A percentile compares a stretch with the other conserved stretches of the same genome.
phyloP scores from a whole-genome alignment of 2,113 vertebrate genomes.

The Pyxicephalus adspersus region DNA sequence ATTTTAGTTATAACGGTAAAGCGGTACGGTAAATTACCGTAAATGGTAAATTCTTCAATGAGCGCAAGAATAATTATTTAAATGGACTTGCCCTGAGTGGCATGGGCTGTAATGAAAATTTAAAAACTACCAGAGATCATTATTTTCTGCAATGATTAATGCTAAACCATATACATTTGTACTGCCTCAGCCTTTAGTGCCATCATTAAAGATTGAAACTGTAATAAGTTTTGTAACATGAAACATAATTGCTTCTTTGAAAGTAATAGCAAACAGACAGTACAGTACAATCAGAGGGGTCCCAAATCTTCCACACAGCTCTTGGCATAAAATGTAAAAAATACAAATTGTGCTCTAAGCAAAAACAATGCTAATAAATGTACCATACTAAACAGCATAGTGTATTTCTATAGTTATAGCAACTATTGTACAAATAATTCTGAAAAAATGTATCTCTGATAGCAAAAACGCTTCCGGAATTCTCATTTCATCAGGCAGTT shows the following conservation, averaged over 20 bases:
- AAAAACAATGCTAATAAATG: background rate
- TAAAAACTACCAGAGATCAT: no score
- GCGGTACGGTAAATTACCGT: no score
- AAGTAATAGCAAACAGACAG: conserved; percentile 39
- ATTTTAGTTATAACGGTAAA: no score
- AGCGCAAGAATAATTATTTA: no score
- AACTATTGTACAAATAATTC: background rate
- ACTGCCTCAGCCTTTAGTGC: no score
- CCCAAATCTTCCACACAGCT: background rate
- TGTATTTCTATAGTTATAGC: background rate
- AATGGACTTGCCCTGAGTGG: no score
- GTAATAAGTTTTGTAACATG: background rate
- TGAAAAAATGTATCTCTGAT: background rate
- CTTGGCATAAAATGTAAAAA: conserved; percentile 29
- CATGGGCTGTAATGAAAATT: no score
- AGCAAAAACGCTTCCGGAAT: background rate
- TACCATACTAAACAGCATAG: background rate
- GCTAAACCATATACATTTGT: no score
- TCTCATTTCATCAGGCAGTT: background rate
- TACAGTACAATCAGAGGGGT: background rate
- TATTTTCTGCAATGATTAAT: no score
- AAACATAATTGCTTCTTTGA: background rate
- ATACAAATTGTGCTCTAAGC: background rate
- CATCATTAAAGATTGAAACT: background rate
- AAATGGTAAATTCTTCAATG: no score